Conservation (phyloP, 2,888 invertebrate species). For the Timema cristinae region DNA sequence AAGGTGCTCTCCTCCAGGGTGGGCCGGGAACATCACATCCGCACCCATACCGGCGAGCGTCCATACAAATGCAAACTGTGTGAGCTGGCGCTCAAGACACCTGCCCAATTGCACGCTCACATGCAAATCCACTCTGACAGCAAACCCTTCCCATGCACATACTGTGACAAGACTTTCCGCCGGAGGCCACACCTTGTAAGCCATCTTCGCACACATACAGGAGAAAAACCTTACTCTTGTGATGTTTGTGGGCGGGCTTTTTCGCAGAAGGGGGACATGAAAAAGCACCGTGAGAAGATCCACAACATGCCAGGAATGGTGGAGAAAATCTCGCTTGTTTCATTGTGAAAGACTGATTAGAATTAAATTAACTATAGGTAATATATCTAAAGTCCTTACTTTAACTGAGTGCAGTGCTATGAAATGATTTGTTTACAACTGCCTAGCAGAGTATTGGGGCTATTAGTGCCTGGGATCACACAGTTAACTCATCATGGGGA, state of each 20-base stretch:
- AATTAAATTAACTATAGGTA: no score
- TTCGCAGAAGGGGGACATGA: conserved; percentile 25
- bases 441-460: no score
- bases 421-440: no score
- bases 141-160: conserved; percentile 22
- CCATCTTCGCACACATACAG: conserved; percentile 26
- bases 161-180: conserved; percentile 24
- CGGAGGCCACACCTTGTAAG: conserved; percentile 21
- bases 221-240: conserved; percentile 24
- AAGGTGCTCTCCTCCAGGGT: conserved; percentile 20
- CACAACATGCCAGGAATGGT: conserved; percentile 5
- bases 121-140: conserved; percentile 24
- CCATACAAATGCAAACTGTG: conserved; percentile 25
- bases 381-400: no score
- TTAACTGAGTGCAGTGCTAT: no score
- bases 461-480: no score
- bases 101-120: conserved; percentile 24
- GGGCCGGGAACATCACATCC: conserved; percentile 22
- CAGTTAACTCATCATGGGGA: no score
- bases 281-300: conserved; percentile 24
- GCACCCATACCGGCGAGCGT: conserved; percentile 25
- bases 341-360: no score
- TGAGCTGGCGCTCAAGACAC: conserved; percentile 21
- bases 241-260: conserved; percentile 24
- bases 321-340: no score